Evolutionary conservation across 2,797 vertebrate species (phyloP), one percentile per base, ranked within the genome.

Genomic region (Tangara arthus): DNA sequence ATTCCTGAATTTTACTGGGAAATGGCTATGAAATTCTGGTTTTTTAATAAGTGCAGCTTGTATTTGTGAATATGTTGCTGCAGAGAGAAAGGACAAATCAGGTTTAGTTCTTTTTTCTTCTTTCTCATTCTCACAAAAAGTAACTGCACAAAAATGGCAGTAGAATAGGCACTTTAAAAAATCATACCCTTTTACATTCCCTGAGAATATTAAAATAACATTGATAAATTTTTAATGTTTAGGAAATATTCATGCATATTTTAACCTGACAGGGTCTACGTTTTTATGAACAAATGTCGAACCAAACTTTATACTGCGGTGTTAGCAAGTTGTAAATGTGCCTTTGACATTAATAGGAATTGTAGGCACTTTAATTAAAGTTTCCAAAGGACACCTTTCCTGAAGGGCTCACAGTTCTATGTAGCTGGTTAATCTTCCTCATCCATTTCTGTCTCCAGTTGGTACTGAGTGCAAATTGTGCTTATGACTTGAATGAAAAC

Each of bases 221-320:
- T 7, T 44, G 49, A 42, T 88, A 73, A 30, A 24, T 61, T 94
- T 93, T 75, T 91, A 52, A 84, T 87, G 35, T 82, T 64, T 80
- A 24, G 66, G 39, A 87, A 90, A 49, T 95, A 79, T 61, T 68
- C 87, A 75, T 82, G 49, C 42, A 27, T 90, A 50, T 89, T 93
- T 94, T 94, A 94, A 72, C 28, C 41, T 77, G 84, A 52, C 80
- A 59, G 16, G 11, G 69, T 87, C 60, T 90, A 24, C 15, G 23
- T 90, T 90, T 93, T 90, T 80, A 82, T 71, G 78, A 89, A 55
- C 8, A 92, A 90, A 85, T 88, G 66, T 89, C 47, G 66, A 91
- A 88, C 19, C 22, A 37, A 61, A 86, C 9, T 79, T 89, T 82
- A 66, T 53, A 32, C 19, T 81, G 37, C 0, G 0, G 30, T 4